Percentiles rank a stretch among this genome's conserved stretches.
Evolutionary conservation across 1,140 invertebrate species (phyloP).

Genomic region (Sycobia sp.): DNA sequence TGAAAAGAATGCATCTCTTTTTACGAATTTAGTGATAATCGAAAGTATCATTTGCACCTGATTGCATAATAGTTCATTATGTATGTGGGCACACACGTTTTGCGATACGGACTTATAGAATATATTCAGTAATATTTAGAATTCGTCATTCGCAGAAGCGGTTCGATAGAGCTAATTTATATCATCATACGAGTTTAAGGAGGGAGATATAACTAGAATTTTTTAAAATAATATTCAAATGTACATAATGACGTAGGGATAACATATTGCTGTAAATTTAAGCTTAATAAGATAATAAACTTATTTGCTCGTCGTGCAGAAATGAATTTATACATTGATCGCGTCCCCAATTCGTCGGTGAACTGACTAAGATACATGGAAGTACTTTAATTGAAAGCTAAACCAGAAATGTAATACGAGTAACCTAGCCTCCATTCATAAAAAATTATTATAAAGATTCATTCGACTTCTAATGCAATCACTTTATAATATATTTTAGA

Average conservation of each 20-base stretch:
- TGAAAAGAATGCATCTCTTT: background rate
- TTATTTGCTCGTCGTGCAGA: conserved; percentile 24
- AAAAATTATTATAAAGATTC: conserved; percentile 14
- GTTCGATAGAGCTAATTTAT: conserved; percentile 36
- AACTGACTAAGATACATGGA: conserved; percentile 11
- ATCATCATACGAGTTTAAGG: conserved; percentile 29
- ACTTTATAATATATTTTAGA: conserved; percentile 22
- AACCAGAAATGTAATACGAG: conserved; percentile 1
- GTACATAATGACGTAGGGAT: conserved; percentile 44
- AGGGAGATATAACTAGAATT: conserved; percentile 36
- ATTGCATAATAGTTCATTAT: conserved; percentile 22
- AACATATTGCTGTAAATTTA: conserved; percentile 35
- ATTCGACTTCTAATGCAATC: conserved; percentile 18
- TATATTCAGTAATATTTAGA: conserved; percentile 23
- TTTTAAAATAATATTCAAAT: conserved; percentile 43
- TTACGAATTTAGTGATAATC: conserved; percentile 9
- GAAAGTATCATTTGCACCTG: conserved; percentile 18
- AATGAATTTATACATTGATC: conserved; percentile 26
- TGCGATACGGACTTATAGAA: conserved; percentile 12
- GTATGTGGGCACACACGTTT: conserved; percentile 4
- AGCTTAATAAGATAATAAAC: conserved; percentile 28
- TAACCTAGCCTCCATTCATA: conserved; percentile 10
- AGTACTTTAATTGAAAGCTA: conserved; percentile 9
- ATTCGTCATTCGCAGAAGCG: conserved; percentile 28
- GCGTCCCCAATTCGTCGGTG: conserved; percentile 11